Base-by-base conservation (phyloP, 2,888 invertebrate genomes). In the Bombyx huttoni region DNA sequence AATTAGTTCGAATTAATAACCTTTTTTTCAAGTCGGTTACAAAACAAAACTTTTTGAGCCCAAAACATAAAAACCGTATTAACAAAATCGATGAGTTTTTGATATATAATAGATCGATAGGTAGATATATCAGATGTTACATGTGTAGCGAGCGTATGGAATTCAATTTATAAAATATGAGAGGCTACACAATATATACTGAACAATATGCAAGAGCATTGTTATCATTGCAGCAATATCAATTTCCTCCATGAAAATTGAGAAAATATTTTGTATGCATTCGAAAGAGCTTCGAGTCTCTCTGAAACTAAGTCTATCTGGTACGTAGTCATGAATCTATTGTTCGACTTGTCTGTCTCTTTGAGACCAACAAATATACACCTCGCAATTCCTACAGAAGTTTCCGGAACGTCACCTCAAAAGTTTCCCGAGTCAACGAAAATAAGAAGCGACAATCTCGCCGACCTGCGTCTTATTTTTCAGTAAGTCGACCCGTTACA, bases 401-500 rank as follows among this genome's bases (percentile, higher is more conserved):
- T 67, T 66, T 71, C 63, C 65, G 66, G 65, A 70, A 72, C 66
- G 68, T 70, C 70, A 72, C 73, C 75, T 73, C 62, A 61, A 70
- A 75, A 77, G 75, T 76, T 73, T 78, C 76, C 74, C 75, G 70
- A 80, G 75, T 76, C 78, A 78, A 79, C 75, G 75, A 75, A 70
- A 73, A 73, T 73, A 75, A 78, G 77, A 70, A 75, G 72, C 76
- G 75, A 73, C 76, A 76, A 77, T 81, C 75, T 78, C 72, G 63
- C 62, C 75, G 78, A 78, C 74, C 76, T 78, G 73, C 73, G 76
- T 76, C 82, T 83, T 81, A 80, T 82, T 81, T 78, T 79, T 76
- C 75, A 71, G 70, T 64, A 70, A 77, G 70, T 63, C 73, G 75
- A 72, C 76, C 76, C 79, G 78, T 79, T 81, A 82, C 81, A 76